A percentile compares a stretch with the other conserved stretches of the same genome.
These are phyloP conservation scores for Eustalomyia histrio DNA, from an alignment of 2,888 invertebrate genomes.

Conservation along the genomic window DNA sequence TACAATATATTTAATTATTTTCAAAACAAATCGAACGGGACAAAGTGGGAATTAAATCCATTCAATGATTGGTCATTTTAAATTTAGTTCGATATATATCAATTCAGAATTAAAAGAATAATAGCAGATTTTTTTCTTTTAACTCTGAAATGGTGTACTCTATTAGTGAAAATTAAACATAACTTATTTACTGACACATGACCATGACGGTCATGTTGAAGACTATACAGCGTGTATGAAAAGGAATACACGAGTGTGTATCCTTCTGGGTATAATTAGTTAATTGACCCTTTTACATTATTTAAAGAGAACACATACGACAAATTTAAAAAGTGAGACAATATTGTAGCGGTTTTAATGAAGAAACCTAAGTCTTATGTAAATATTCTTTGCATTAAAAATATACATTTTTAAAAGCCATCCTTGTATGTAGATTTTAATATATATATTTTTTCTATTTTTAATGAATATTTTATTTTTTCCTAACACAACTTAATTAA, in stretches of 20 bases:
- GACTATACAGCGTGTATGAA: background rate
- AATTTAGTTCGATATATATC: no score
- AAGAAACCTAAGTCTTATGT: slow-evolving; percentile 9
- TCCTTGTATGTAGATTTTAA: slow-evolving; percentile 56
- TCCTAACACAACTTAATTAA: slow-evolving; percentile 65
- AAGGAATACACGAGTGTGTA: slow-evolving; percentile 16
- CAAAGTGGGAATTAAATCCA: no score
- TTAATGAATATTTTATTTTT: slow-evolving; percentile 27
- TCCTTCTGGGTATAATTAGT: slow-evolving; percentile 66
- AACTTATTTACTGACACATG: slow-evolving; percentile 6
- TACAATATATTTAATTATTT: no score
- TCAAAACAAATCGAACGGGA: no score
- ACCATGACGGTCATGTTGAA: background rate
- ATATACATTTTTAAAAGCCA: slow-evolving; percentile 7
- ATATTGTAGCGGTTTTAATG: background rate
- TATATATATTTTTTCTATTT: slow-evolving; percentile 55
- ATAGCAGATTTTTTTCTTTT: no score
- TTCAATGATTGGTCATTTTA: no score
- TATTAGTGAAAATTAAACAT: background rate
- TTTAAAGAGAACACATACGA: background rate
- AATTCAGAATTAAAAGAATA: no score
- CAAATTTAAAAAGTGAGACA: background rate
- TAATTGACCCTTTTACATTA: slow-evolving; percentile 64
- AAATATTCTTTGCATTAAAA: background rate
- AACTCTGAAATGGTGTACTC: background rate